Conservation (phyloP, 2,797 vertebrate genomes). For the Podargus strigoides region DNA sequence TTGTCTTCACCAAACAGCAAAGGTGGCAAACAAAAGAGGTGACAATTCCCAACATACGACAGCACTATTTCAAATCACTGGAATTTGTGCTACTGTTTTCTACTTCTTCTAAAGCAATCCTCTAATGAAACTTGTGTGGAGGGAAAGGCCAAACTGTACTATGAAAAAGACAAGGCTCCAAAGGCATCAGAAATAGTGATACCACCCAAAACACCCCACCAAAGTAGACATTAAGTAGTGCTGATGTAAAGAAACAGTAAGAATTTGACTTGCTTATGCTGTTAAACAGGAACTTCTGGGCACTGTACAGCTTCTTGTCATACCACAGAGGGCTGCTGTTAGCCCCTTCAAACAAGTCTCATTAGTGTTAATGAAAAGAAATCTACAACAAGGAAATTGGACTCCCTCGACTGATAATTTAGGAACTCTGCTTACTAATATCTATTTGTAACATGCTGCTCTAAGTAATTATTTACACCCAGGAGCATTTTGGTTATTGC, state of each 20-base stretch:
- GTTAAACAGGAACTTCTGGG: not conserved
- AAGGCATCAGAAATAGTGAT: not conserved
- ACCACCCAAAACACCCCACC: not conserved
- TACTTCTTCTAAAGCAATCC: not conserved
- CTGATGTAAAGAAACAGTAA: not conserved
- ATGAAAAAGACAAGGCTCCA: not conserved
- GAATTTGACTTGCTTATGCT: not conserved
- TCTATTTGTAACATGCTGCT: slow-evolving; percentile 47
- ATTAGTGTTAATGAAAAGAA: slow-evolving; percentile 29
- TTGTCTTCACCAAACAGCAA: not conserved
- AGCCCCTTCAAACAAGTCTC: not conserved
- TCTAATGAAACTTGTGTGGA: not conserved
- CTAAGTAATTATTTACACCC: slow-evolving; percentile 34
- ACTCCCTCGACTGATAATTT: slow-evolving; percentile 34
- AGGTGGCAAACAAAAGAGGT: not conserved
- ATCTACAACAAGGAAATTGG: slow-evolving; percentile 44
- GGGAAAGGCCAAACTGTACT: too few relatives aligned
- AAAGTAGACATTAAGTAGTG: not conserved
- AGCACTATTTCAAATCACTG: not conserved
- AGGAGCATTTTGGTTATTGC: not conserved
- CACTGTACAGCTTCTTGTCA: not conserved
- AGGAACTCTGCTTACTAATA: slow-evolving; percentile 7
- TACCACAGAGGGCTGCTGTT: not conserved
- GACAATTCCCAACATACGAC: not conserved
- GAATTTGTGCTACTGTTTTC: not conserved